A percentile compares a stretch with the other conserved stretches of the same genome.
phyloP scores from a whole-genome alignment of 2,888 invertebrate genomes.

The Hofmannophila pseudospretella region DNA sequence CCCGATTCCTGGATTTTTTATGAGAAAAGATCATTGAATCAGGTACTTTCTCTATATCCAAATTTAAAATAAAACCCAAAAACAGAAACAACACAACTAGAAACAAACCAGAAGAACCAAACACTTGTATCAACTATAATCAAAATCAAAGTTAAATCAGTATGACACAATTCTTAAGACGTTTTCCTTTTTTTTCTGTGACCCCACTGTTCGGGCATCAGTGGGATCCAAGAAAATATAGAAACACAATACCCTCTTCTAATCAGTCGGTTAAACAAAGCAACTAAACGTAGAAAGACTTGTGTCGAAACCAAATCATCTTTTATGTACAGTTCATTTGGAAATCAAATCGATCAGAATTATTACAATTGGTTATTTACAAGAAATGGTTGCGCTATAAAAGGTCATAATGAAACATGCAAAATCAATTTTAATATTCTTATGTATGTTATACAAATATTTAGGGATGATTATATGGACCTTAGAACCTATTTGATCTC shows the following conservation, averaged over 20 bases:
- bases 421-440: constrained; percentile 20
- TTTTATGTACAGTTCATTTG: constrained; percentile 10
- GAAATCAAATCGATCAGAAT: constrained; percentile 10
- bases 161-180: constrained; percentile 24
- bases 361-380: constrained; percentile 21
- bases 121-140: constrained; percentile 1
- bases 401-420: constrained; percentile 35
- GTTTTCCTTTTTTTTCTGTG: constrained; percentile 19
- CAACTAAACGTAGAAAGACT: constrained; percentile 21
- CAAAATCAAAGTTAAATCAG: constrained; percentile 13
- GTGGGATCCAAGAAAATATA: constrained; percentile 28
- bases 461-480: no score
- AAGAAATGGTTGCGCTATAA: constrained; percentile 42
- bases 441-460: no score
- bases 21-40: constrained; percentile 60
- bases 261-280: constrained; percentile 1
- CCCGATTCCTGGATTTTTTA: constrained; percentile 67
- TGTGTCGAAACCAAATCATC: constrained; percentile 26
- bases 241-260: constrained; percentile 6
- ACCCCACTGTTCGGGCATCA: constrained; percentile 54
- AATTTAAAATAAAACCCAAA: constrained; percentile 33
- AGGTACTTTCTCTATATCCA: constrained; percentile 36
- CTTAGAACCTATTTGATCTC: no score
- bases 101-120: constrained; percentile 2
- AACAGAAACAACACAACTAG: constrained; percentile 7